Percentiles rank a stretch among this genome's conserved stretches.
phyloP scores from a whole-genome alignment of 2,113 vertebrate species.

The Antennarius striatus region DNA sequence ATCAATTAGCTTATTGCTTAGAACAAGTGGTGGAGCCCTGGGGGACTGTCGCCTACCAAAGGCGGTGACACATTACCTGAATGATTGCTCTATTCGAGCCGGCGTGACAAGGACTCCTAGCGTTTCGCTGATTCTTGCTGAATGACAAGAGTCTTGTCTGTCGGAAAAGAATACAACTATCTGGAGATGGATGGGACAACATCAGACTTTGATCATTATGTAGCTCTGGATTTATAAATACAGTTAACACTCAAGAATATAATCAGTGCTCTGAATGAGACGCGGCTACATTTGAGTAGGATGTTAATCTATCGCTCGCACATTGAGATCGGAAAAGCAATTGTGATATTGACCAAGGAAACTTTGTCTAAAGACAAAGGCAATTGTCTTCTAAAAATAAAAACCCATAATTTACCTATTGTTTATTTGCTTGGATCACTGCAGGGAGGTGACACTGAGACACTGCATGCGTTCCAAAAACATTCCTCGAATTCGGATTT shows the following conservation, averaged over 20 bases:
- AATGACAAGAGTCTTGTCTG: neutral
- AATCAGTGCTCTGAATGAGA: no score
- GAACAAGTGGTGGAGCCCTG: conserved; percentile 57
- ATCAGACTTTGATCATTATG: neutral
- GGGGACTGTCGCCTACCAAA: conserved; percentile 39
- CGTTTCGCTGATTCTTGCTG: conserved; percentile 8
- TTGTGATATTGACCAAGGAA: no score
- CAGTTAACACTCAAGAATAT: no score
- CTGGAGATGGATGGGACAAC: neutral
- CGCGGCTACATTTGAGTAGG: no score
- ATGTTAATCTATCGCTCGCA: no score
- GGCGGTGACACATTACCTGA: conserved; percentile 60
- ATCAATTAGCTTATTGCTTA: conserved; percentile 72
- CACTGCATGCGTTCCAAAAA: no score
- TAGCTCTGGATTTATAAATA: no score
- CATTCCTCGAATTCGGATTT: neutral
- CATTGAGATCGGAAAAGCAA: no score
- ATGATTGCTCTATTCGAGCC: conserved; percentile 34
- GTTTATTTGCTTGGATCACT: neutral
- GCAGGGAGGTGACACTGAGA: neutral
- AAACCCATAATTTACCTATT: no score
- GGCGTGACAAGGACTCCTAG: conserved; percentile 23
- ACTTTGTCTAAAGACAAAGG: no score
- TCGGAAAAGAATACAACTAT: conserved; percentile 3
- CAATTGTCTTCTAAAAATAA: no score